Conservation (phyloP, 2,888 invertebrate genomes). For the Gonocerus acuteangulatus region DNA sequence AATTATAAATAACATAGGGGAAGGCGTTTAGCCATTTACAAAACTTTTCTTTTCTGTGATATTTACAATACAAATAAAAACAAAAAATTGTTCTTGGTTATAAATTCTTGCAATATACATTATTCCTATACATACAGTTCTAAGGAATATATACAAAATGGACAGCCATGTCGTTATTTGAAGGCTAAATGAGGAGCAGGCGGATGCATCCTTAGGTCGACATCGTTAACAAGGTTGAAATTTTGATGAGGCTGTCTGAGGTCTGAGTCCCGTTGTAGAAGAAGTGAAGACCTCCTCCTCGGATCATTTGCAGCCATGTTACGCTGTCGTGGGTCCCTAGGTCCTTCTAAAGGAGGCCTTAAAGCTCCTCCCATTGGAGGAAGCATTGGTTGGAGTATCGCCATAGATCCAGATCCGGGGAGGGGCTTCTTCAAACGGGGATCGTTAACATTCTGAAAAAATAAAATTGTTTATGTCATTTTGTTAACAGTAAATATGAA, state of each 20-base stretch:
- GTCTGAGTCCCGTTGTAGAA: slow-evolving; percentile 26
- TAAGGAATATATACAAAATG: neutral
- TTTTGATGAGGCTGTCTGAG: slow-evolving; percentile 24
- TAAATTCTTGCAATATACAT: neutral
- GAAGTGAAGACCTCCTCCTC: slow-evolving; percentile 17
- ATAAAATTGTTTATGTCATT: neutral
- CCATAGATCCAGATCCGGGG: neutral
- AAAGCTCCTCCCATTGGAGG: neutral
- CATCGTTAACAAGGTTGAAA: slow-evolving; percentile 18
- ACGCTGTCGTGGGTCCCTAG: slow-evolving; percentile 34
- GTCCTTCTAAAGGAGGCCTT: slow-evolving; percentile 12
- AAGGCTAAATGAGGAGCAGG: slow-evolving; percentile 27
- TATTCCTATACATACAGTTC: neutral
- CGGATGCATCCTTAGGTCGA: slow-evolving; percentile 30
- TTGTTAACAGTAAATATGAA: neutral
- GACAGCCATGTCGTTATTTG: slow-evolving; percentile 15
- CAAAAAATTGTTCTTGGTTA: neutral
- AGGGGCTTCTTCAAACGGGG: slow-evolving; percentile 33
- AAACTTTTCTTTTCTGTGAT: neutral
- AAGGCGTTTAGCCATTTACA: neutral
- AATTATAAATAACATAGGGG: neutral
- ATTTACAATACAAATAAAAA: neutral
- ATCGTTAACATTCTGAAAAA: slow-evolving; percentile 33
- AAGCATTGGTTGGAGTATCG: neutral
- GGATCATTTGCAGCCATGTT: slow-evolving; percentile 31